Percentiles rank a stretch among this genome's conserved stretches.
phyloP scores from a whole-genome alignment of 2,888 invertebrate genomes.

The Kuschelorhynchus macadamiae region DNA sequence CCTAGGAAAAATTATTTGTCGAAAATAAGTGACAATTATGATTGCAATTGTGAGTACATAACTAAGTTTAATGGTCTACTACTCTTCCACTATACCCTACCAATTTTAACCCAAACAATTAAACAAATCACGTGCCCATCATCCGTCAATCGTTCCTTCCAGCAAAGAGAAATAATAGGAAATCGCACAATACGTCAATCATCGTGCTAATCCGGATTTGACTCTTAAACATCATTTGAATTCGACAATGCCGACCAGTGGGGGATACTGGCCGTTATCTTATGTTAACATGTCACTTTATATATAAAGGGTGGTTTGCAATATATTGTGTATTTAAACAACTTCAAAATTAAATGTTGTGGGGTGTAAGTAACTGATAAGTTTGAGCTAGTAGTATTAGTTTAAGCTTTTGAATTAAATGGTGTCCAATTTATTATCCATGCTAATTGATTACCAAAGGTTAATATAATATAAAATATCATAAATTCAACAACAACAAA shows the following conservation, averaged over 20 bases:
- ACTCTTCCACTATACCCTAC: too few species aligned
- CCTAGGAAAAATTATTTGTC: too few species aligned
- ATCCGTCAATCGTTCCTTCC: background rate
- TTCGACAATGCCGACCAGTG: constrained; percentile 59
- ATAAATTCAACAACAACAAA: too few species aligned
- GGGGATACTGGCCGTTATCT: constrained; percentile 51
- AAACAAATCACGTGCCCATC: constrained; percentile 1
- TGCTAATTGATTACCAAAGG: too few species aligned
- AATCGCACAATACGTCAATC: constrained; percentile 52
- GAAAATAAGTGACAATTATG: too few species aligned
- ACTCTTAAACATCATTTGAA: constrained; percentile 64
- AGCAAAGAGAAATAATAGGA: constrained; percentile 39
- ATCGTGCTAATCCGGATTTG: constrained; percentile 61
- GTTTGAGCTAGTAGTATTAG: background rate
- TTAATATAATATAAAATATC: too few species aligned
- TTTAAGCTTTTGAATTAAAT: too few species aligned
- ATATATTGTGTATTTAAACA: constrained; percentile 29
- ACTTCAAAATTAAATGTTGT: constrained; percentile 32
- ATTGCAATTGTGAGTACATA: too few species aligned
- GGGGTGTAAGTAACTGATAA: constrained; percentile 17
- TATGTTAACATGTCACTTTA: constrained; percentile 30
- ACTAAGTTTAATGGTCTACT: too few species aligned
- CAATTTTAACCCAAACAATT: background rate
- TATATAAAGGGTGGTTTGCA: constrained; percentile 27
- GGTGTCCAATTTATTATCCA: too few species aligned